These are phyloP conservation scores for Lycia hirtaria DNA, from an alignment of 2,888 invertebrate genomes.

Conservation along the genomic window DNA sequence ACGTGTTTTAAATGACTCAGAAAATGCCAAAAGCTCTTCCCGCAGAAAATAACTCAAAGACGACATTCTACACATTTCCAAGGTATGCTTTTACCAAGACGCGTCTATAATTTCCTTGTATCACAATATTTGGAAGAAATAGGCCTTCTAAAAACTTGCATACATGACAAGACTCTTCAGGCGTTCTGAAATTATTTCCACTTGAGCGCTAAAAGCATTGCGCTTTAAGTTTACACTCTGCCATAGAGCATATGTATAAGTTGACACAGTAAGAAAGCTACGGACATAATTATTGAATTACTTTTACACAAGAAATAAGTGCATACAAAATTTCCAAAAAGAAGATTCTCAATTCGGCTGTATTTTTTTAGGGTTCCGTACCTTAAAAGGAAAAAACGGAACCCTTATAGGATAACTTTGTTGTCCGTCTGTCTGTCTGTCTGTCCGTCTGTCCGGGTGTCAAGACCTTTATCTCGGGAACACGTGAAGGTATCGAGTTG, in stretches of 20 bases:
- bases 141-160: constrained; percentile 27
- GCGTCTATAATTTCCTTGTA: constrained; percentile 4
- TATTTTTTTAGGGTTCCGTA: too few species aligned
- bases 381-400: too few species aligned
- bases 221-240: constrained; percentile 17
- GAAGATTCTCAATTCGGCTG: too few species aligned
- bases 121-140: constrained; percentile 7
- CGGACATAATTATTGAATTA: too few species aligned
- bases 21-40: neutral
- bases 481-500: too few species aligned
- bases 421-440: too few species aligned
- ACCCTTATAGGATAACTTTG: too few species aligned
- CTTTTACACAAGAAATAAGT: too few species aligned
- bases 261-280: constrained; percentile 5
- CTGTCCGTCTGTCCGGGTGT: too few species aligned
- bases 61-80: neutral
- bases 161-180: constrained; percentile 16
- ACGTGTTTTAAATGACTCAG: too few species aligned
- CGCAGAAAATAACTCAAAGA: neutral
- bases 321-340: too few species aligned
- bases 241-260: neutral
- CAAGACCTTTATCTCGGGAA: too few species aligned
- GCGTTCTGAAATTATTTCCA: constrained; percentile 21
- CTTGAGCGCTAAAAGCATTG: constrained; percentile 30
- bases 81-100: constrained; percentile 14